Conservation (phyloP, 2,797 vertebrate species). For the Phaenicophaeus curvirostris region DNA sequence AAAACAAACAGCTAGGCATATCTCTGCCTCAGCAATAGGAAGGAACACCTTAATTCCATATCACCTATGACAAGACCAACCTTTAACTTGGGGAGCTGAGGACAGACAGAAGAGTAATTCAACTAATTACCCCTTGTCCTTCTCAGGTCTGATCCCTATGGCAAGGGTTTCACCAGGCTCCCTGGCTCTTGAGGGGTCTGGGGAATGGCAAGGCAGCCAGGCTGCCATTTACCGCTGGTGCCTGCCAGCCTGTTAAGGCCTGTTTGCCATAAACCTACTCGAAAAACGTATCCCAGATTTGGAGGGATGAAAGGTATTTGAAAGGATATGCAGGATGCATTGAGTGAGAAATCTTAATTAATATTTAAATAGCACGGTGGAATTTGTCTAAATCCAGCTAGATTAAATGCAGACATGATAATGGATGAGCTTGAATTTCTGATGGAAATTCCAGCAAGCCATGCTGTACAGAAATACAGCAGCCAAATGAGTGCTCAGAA, state of each 20-base stretch:
- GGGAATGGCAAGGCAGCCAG: neutral
- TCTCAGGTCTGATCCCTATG: neutral
- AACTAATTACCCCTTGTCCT: neutral
- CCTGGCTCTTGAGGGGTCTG: fast-evolving
- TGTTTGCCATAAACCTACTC: neutral
- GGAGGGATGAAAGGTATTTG: neutral
- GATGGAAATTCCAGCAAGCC: neutral
- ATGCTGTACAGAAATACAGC: fast-evolving
- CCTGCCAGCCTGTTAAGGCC: neutral
- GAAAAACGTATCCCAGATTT: neutral
- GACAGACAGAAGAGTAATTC: neutral
- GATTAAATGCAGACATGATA: neutral
- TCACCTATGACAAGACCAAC: too few species aligned
- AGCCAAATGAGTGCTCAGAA: fast-evolving
- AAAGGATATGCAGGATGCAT: neutral
- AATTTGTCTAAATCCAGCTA: conserved; percentile 17
- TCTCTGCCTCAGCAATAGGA: neutral
- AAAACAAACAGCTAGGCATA: neutral
- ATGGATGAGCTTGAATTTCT: neutral
- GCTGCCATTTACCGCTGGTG: neutral
- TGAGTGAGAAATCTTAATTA: neutral
- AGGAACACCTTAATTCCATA: neutral
- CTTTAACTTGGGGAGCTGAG: neutral
- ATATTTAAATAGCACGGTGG: neutral
- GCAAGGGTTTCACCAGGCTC: neutral